Conservation (phyloP, 2,113 vertebrate genomes). For the Macquaria ambigua region DNA sequence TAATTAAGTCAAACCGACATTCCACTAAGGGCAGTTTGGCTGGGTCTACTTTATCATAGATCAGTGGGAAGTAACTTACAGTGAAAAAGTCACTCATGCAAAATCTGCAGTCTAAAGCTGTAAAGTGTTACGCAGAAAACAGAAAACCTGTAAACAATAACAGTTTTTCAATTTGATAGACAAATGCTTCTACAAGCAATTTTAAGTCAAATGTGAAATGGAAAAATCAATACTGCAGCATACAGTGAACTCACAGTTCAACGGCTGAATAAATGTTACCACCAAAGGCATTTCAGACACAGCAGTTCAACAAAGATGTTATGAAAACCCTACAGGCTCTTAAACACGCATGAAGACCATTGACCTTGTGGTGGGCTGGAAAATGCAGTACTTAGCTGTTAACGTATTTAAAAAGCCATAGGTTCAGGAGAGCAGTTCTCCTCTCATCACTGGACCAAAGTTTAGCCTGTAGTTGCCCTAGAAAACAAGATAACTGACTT, state of each 20-base stretch:
- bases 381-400: slow-evolving; percentile 24
- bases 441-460: slow-evolving; percentile 23
- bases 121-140: background rate
- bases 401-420: slow-evolving; percentile 26
- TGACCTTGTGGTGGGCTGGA: slow-evolving; percentile 30
- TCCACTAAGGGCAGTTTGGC: background rate
- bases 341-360: background rate
- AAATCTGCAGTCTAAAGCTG: background rate
- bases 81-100: background rate
- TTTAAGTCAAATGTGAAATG: slow-evolving; percentile 37
- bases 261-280: slow-evolving; percentile 26
- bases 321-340: slow-evolving; percentile 28
- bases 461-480: slow-evolving; percentile 4
- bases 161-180: background rate
- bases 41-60: background rate
- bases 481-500: background rate
- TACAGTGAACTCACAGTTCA: slow-evolving; percentile 33
- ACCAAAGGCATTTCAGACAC: slow-evolving; percentile 21
- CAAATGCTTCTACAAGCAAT: slow-evolving; percentile 24
- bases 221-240: slow-evolving; percentile 55
- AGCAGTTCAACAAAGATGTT: slow-evolving; percentile 32
- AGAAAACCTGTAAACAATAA: background rate
- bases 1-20: background rate
- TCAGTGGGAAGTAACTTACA: background rate
- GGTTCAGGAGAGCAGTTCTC: slow-evolving; percentile 9